phyloP scores from a whole-genome alignment of 2,888 invertebrate genomes.

The Cephus pulcher region DNA sequence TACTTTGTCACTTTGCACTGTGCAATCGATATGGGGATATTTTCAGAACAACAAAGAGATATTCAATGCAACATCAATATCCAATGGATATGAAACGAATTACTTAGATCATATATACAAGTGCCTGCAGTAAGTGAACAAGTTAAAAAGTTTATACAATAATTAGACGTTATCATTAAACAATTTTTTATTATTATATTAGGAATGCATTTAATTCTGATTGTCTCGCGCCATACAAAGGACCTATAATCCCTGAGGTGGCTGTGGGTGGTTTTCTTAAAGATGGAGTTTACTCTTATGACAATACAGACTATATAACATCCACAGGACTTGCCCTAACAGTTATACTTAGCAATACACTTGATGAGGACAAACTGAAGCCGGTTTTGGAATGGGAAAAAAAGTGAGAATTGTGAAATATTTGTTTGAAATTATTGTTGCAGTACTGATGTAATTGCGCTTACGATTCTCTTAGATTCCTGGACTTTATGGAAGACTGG shows the following conservation, averaged over 20 bases:
- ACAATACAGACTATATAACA: conserved; percentile 71
- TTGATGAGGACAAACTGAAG: conserved; percentile 70
- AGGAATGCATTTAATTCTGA: conserved; percentile 71
- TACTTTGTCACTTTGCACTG: conserved; percentile 76
- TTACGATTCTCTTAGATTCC: conserved; percentile 66
- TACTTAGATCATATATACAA: conserved; percentile 70
- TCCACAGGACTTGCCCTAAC: conserved; percentile 81
- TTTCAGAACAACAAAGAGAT: conserved; percentile 73
- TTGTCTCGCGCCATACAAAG: conserved; percentile 89
- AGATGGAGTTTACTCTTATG: conserved; percentile 65
- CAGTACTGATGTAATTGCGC: neutral
- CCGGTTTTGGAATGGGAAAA: conserved; percentile 82
- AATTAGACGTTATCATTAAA: conserved; percentile 7
- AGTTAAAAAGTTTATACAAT: neutral
- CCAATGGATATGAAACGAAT: conserved; percentile 44
- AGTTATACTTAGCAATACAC: conserved; percentile 80
- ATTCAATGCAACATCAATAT: conserved; percentile 63
- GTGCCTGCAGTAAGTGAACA: conserved; percentile 66
- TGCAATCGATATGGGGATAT: conserved; percentile 86
- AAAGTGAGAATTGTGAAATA: conserved; percentile 58
- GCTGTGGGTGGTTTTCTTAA: conserved; percentile 83
- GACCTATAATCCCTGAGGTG: conserved; percentile 87
- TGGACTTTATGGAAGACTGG: conserved; percentile 76
- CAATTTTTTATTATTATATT: conserved; percentile 19
- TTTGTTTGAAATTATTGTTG: conserved; percentile 2